Base-by-base conservation (phyloP, 2,113 vertebrate species). In the Pterocles gutturalis region DNA sequence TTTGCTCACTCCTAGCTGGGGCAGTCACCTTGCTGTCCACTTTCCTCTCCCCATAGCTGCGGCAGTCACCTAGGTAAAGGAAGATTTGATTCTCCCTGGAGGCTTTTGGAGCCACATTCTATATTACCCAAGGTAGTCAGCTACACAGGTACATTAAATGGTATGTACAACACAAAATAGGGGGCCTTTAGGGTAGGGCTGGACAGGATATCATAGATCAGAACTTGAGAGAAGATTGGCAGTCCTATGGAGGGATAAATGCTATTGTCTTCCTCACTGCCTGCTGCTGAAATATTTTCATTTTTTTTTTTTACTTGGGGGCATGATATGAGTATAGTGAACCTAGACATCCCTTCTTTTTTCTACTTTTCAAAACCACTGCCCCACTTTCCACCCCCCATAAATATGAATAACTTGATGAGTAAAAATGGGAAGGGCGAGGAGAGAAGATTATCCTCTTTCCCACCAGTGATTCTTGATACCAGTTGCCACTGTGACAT, bases 401-500 rank as follows among this genome's bases (percentile, higher is more conserved):
- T 89, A 93, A 94, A 95, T 94, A 93, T 95, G 86, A 89, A 96
- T 95, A 94, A 82, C 31, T 18, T 83, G 73, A 65, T 84, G 82
- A 91, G 73, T 36, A 89, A 95, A 93, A 70, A 57, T 72, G 72
- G 58, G 26, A 93, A 91, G 54, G 83, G 80, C 90, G 72, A 97
- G 60, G 45, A 87, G n/a, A 94, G 45, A 46, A 82, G 86, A 93
- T 96, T 96, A 96, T 89, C 87, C 43, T 90, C 77, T 93, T 84
- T 62, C 51, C 73, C 49, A 96, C 54, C 10, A 96, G 84, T 10
- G 2, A 83, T 92, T 94, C 93, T 93, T 90, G 66, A 94, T 93
- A 86, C 91, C 93, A 95, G 87, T 92, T 95, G 96, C 95, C 87
- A 95, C 77, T 12, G 70, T 92, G 91, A 96, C 91, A 95, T 61